phyloP scores from a whole-genome alignment of 2,797 vertebrate genomes.

The Etheostoma nigrum region DNA sequence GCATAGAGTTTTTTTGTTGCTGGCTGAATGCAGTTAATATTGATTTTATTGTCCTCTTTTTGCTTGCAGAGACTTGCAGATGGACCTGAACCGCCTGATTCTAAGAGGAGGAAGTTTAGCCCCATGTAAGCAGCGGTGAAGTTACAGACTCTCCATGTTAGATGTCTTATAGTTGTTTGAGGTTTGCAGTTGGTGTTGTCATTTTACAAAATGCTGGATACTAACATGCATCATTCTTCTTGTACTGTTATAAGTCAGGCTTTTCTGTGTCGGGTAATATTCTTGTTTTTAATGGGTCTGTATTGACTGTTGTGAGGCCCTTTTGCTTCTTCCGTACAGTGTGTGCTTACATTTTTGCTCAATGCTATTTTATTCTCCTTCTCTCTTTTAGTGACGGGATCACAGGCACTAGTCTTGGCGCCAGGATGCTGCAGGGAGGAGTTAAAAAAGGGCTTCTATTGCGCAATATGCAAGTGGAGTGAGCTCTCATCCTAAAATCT shows the following conservation, averaged over 20 bases:
- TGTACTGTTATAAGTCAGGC: neutral
- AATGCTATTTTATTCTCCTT: neutral
- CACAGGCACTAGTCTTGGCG: slow-evolving; percentile 76
- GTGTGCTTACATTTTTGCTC: neutral
- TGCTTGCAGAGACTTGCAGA: slow-evolving; percentile 80
- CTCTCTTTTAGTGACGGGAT: slow-evolving; percentile 70
- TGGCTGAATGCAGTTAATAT: neutral
- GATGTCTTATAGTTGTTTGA: neutral
- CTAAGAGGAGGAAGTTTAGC: slow-evolving; percentile 88
- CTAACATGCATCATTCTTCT: neutral
- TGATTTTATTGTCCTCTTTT: neutral
- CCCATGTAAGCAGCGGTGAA: slow-evolving; percentile 78
- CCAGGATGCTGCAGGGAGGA: slow-evolving; percentile 80
- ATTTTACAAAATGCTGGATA: neutral
- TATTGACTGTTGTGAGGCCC: neutral
- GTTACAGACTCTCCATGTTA: neutral
- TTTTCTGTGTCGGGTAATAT: neutral
- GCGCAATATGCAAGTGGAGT: slow-evolving; percentile 81
- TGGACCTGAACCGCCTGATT: slow-evolving; percentile 84
- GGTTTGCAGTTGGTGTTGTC: neutral
- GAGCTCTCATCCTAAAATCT: slow-evolving; percentile 42
- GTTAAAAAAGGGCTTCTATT: slow-evolving; percentile 80
- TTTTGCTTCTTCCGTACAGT: neutral
- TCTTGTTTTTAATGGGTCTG: neutral
- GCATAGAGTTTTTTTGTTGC: neutral